Evolutionary conservation across 2,113 vertebrate genomes (phyloP).

Genomic region (Anolis carolinensis): DNA sequence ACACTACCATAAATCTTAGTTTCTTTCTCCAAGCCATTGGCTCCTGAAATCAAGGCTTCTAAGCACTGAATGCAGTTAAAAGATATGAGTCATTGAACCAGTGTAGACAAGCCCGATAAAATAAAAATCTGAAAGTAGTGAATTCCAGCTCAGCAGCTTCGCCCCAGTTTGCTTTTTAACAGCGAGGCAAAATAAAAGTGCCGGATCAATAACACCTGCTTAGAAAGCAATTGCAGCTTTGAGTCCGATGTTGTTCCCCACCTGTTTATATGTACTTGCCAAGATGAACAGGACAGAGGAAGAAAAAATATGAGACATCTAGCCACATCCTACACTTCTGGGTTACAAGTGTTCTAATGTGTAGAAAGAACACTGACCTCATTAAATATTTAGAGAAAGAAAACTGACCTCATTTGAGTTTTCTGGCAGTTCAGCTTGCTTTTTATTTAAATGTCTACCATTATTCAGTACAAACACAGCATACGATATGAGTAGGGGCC

Average conservation of each 20-base stretch:
- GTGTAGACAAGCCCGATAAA: too few species aligned
- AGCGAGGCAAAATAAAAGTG: constrained; percentile 44
- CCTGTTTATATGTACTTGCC: constrained; percentile 42
- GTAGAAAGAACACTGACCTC: constrained; percentile 32
- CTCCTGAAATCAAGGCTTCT: too few species aligned
- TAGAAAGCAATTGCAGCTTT: constrained; percentile 55
- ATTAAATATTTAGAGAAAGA: constrained; percentile 36
- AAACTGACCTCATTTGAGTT: constrained; percentile 33
- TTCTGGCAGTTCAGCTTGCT: constrained; percentile 25
- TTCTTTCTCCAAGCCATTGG: too few species aligned
- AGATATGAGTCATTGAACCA: too few species aligned
- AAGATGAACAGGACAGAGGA: constrained; percentile 37
- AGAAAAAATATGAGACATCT: constrained; percentile 42
- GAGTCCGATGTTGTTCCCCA: constrained; percentile 57
- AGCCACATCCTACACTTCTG: background rate
- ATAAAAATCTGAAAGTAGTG: background rate
- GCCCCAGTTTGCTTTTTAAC: constrained; percentile 25
- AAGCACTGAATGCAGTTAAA: too few species aligned
- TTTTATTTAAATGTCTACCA: background rate
- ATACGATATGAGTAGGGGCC: background rate
- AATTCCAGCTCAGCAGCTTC: background rate
- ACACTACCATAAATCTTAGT: too few species aligned
- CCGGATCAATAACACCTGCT: constrained; percentile 58
- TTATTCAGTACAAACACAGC: constrained; percentile 4
- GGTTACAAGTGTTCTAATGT: constrained; percentile 21